These are phyloP conservation scores for Orchestia grillus DNA, from an alignment of 1,140 invertebrate genomes.

Conservation along the genomic window DNA sequence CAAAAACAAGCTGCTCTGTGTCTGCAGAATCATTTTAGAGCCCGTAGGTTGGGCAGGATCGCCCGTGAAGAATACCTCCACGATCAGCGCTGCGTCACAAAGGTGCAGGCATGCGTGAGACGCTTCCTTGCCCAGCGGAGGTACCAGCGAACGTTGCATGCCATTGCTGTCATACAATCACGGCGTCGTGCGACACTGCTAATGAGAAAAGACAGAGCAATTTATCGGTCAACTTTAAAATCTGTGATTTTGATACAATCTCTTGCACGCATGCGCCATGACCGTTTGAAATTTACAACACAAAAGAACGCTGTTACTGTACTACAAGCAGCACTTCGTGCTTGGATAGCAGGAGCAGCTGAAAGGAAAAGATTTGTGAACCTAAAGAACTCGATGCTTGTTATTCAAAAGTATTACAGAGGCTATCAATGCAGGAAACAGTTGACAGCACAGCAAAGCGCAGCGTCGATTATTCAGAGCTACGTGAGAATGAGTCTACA, in stretches of 20 bases:
- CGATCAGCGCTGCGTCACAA: constrained; percentile 37
- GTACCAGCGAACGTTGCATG: neutral
- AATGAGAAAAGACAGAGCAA: neutral
- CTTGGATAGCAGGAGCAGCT: neutral
- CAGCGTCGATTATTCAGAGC: constrained; percentile 58
- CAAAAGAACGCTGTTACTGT: constrained; percentile 35
- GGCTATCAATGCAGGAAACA: constrained; percentile 34
- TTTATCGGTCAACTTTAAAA: neutral
- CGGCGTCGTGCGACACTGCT: neutral
- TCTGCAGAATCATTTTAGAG: constrained; percentile 58
- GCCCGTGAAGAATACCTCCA: constrained; percentile 5
- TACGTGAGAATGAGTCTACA: neutral
- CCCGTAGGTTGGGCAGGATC: neutral
- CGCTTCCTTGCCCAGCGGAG: neutral
- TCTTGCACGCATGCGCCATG: constrained; percentile 41
- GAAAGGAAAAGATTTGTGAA: neutral
- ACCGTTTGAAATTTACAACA: constrained; percentile 4
- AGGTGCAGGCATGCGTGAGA: constrained; percentile 59
- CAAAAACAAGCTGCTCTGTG: constrained; percentile 46
- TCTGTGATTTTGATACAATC: neutral
- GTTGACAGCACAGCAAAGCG: constrained; percentile 7
- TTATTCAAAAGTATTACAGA: constrained; percentile 59
- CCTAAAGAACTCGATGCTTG: neutral
- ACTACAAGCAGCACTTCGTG: constrained; percentile 26
- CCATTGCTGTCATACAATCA: neutral